phyloP scores from a whole-genome alignment of 2,888 invertebrate species.

The Trissoscelio sp. region DNA sequence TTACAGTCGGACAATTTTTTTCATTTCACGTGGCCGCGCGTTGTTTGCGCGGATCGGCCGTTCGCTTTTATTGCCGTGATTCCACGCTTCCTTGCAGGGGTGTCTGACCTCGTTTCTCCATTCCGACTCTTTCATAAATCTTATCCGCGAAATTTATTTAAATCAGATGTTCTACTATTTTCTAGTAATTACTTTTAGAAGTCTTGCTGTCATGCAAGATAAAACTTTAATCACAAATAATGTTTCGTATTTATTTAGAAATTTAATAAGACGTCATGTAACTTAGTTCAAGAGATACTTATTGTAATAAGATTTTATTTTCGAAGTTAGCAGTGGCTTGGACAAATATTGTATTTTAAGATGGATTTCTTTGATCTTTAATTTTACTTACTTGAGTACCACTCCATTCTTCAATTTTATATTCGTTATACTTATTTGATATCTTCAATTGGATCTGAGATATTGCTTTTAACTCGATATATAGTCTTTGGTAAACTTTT shows the following conservation, averaged over 20 bases:
- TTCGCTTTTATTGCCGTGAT: slow-evolving; percentile 37
- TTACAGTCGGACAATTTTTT: slow-evolving; percentile 48
- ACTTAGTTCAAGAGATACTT: background rate
- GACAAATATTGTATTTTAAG: slow-evolving; percentile 1
- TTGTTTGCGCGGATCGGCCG: slow-evolving; percentile 21
- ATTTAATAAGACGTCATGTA: background rate
- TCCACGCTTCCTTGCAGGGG: slow-evolving; percentile 17
- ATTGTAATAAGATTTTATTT: slow-evolving; percentile 18
- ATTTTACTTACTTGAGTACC: slow-evolving; percentile 7
- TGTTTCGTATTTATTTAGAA: too few species aligned
- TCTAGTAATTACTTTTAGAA: too few species aligned
- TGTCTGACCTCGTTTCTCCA: slow-evolving; percentile 32
- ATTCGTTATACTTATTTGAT: slow-evolving; percentile 14
- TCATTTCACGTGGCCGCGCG: slow-evolving; percentile 27
- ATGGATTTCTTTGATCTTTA: slow-evolving; percentile 24
- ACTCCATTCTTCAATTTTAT: slow-evolving; percentile 22
- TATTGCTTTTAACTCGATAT: slow-evolving; percentile 4
- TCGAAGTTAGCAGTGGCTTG: background rate
- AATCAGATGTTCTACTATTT: too few species aligned
- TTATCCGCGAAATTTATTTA: too few species aligned
- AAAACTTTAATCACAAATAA: too few species aligned
- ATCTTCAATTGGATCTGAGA: slow-evolving; percentile 5
- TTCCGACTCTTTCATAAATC: slow-evolving; percentile 1
- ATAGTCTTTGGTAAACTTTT: background rate
- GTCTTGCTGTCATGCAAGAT: too few species aligned